These are phyloP conservation scores for Sebastes alutus DNA, from an alignment of 2,797 vertebrate species.

Conservation along the genomic window DNA sequence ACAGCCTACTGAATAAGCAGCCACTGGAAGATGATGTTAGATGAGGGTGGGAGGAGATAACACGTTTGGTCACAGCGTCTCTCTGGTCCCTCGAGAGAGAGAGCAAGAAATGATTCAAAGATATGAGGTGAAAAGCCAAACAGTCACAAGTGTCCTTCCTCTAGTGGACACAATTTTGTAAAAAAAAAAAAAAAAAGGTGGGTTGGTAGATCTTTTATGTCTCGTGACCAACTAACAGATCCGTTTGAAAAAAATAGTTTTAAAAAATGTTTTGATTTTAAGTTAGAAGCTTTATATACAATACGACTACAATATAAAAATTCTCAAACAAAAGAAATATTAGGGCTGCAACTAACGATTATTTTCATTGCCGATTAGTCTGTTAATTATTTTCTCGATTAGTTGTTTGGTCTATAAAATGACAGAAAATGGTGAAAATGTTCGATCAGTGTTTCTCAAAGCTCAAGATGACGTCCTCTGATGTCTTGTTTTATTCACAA, in stretches of 20 bases:
- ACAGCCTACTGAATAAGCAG: constrained; percentile 51
- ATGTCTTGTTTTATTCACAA: no score
- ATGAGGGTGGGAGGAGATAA: constrained; percentile 30
- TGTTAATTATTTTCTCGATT: no score
- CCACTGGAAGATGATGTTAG: constrained; percentile 44
- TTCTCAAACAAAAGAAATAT: neutral
- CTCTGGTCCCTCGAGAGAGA: constrained; percentile 14
- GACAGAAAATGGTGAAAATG: no score
- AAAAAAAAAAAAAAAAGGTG: neutral
- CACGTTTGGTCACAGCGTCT: constrained; percentile 1
- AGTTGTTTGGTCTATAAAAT: no score
- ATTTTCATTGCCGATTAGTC: no score
- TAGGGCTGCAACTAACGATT: no score
- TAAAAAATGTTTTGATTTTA: neutral
- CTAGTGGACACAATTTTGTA: neutral
- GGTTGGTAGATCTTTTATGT: neutral
- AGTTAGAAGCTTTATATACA: neutral
- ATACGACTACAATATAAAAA: neutral
- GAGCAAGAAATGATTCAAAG: constrained; percentile 22
- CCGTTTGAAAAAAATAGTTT: neutral
- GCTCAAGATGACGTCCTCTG: no score
- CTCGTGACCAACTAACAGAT: neutral
- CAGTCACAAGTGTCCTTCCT: neutral
- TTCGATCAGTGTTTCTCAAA: no score
- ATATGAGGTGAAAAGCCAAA: constrained; percentile 13